Percentiles rank a stretch among this genome's conserved stretches.
phyloP scores from a whole-genome alignment of 2,113 vertebrate genomes.

The Scomber scombrus region DNA sequence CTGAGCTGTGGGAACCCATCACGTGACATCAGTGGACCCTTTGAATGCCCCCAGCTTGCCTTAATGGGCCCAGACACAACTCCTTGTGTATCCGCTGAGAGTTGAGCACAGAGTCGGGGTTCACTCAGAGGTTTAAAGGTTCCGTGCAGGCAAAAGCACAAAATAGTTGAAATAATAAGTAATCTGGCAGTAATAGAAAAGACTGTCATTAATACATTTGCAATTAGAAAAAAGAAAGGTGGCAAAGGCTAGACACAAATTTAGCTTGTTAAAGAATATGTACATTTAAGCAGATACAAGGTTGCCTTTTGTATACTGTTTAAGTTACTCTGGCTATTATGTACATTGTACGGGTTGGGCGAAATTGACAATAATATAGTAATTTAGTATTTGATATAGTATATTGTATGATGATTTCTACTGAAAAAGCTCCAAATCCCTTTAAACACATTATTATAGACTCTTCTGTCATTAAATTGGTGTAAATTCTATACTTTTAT shows the following conservation, averaged over 20 bases:
- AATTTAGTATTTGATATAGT: neutral
- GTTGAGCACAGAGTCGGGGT: constrained; percentile 36
- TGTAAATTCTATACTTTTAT: neutral
- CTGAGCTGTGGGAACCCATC: constrained; percentile 64
- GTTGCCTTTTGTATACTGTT: neutral
- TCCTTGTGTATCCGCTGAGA: constrained; percentile 46
- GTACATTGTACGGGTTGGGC: too few relatives aligned
- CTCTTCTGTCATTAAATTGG: neutral
- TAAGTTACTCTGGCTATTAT: neutral
- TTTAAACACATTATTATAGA: neutral
- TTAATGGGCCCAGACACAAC: constrained; percentile 67
- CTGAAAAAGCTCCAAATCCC: neutral
- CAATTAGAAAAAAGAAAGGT: too few relatives aligned
- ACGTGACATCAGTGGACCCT: constrained; percentile 63
- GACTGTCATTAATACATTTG: too few relatives aligned
- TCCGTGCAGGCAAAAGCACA: neutral
- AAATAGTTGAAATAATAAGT: neutral
- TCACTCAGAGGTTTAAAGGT: constrained; percentile 48
- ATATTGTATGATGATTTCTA: neutral
- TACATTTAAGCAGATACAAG: neutral
- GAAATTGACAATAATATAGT: neutral
- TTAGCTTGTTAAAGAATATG: too few relatives aligned
- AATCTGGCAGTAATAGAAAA: neutral
- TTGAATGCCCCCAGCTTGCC: constrained; percentile 39
- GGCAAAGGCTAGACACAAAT: too few relatives aligned